A percentile compares a stretch with the other conserved stretches of the same genome.
phyloP scores from a whole-genome alignment of 2,888 invertebrate species.

The Caenorhabditis plicata region DNA sequence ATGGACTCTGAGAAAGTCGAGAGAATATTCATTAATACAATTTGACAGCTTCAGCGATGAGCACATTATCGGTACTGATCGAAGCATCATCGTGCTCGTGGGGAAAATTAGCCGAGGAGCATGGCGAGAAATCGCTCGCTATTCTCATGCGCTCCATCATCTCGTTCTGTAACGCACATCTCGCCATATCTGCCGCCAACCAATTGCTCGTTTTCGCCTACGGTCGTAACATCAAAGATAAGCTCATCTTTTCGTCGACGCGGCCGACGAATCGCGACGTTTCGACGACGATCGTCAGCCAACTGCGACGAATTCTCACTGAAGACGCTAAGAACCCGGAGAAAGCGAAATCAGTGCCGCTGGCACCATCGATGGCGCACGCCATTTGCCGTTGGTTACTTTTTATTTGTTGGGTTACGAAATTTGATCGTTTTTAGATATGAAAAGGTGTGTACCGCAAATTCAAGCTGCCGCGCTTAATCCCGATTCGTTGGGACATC shows the following conservation, averaged over 20 bases:
- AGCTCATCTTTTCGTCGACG: conserved; percentile 35
- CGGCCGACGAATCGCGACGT: conserved; percentile 18
- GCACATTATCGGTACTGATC: conserved; percentile 36
- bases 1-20: neutral
- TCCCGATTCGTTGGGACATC: neutral
- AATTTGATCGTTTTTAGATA: no score
- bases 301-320: conserved; percentile 12
- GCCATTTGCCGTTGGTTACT: conserved; percentile 40
- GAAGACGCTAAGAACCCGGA: conserved; percentile 12
- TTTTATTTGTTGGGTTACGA: neutral
- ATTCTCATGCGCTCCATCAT: conserved; percentile 31
- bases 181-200: conserved; percentile 38
- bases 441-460: no score
- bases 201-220: conserved; percentile 37
- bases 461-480: no score
- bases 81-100: conserved; percentile 39
- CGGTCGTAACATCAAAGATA: conserved; percentile 28
- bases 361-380: conserved; percentile 39
- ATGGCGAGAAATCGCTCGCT: conserved; percentile 30
- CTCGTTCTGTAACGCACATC: conserved; percentile 39
- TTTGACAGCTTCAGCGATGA: no score
- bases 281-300: conserved; percentile 22
- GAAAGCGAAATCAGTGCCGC: conserved; percentile 10
- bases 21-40: no score
- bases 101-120: conserved; percentile 30